These are phyloP conservation scores for Steinernema khuongi DNA, from an alignment of 1,140 invertebrate species.

Conservation along the genomic window DNA sequence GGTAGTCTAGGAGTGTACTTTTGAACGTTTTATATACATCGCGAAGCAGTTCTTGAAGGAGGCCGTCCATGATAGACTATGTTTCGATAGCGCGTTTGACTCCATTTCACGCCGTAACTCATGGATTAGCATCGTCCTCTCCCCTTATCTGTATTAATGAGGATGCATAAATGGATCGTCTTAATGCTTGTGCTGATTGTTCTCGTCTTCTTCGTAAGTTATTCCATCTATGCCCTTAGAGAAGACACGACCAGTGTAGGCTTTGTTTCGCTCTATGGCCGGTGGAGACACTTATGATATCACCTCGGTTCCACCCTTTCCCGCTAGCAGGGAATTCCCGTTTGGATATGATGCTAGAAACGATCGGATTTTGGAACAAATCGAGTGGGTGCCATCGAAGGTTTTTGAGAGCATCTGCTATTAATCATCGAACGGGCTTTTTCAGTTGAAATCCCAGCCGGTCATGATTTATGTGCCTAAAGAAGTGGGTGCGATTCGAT, in stretches of 20 bases:
- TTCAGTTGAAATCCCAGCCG: slow-evolving; percentile 2
- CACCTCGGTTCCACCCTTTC: not conserved
- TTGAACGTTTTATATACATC: not conserved
- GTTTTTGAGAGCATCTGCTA: not conserved
- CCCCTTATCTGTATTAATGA: not conserved
- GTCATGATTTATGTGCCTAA: not conserved
- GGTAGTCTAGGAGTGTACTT: not conserved
- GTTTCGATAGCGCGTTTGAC: too few species aligned
- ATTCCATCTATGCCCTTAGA: not conserved
- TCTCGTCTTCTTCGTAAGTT: not conserved
- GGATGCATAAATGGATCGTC: not conserved
- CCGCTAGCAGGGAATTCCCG: not conserved
- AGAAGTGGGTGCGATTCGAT: not conserved
- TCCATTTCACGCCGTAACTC: too few species aligned
- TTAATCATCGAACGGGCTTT: not conserved
- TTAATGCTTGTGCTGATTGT: not conserved
- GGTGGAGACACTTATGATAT: not conserved
- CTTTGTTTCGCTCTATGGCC: not conserved
- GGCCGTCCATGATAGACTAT: too few species aligned
- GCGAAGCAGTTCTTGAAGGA: not conserved
- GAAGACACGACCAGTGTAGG: not conserved
- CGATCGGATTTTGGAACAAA: not conserved
- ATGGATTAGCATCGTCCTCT: not conserved
- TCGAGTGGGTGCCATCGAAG: not conserved
- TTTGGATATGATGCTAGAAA: not conserved